These are phyloP conservation scores for Eumaeus atala DNA, from an alignment of 1,140 invertebrate species.

Conservation along the genomic window DNA sequence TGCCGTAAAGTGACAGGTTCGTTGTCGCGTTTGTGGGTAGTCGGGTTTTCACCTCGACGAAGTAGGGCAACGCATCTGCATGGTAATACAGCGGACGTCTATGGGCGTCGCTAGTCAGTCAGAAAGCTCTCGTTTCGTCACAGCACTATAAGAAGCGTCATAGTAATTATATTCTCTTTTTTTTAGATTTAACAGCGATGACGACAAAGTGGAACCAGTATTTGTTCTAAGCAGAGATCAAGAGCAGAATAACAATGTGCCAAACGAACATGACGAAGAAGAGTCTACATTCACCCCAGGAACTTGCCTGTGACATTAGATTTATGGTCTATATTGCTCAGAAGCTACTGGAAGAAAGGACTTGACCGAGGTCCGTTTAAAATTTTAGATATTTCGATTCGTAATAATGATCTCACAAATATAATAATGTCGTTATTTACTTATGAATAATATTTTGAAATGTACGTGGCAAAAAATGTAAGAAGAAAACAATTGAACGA, in stretches of 20 bases:
- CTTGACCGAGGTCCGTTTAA: slow-evolving; percentile 10
- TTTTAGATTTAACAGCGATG: slow-evolving; percentile 54
- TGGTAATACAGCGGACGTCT: too few relatives aligned
- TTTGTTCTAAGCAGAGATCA: slow-evolving; percentile 49
- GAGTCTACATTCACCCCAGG: slow-evolving; percentile 18
- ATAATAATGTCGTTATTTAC: too few relatives aligned
- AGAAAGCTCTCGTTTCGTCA: not conserved
- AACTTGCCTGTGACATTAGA: slow-evolving; percentile 34
- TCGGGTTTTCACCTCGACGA: too few relatives aligned
- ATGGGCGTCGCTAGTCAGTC: too few relatives aligned
- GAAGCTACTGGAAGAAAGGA: slow-evolving; percentile 12
- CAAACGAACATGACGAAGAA: slow-evolving; percentile 36
- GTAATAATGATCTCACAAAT: not conserved
- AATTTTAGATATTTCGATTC: slow-evolving; percentile 4
- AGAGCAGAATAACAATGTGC: slow-evolving; percentile 56
- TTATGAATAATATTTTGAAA: too few relatives aligned
- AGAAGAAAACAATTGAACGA: not conserved
- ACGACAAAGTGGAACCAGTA: slow-evolving; percentile 58
- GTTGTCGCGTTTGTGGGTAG: too few relatives aligned
- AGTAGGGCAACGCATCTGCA: too few relatives aligned
- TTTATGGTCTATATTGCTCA: not conserved
- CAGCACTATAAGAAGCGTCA: not conserved
- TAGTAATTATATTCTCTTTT: slow-evolving; percentile 9
- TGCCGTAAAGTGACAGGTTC: too few relatives aligned
- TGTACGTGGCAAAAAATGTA: too few relatives aligned